These are phyloP conservation scores for Anniella stebbinsi DNA, from an alignment of 2,797 vertebrate species.

Conservation along the genomic window DNA sequence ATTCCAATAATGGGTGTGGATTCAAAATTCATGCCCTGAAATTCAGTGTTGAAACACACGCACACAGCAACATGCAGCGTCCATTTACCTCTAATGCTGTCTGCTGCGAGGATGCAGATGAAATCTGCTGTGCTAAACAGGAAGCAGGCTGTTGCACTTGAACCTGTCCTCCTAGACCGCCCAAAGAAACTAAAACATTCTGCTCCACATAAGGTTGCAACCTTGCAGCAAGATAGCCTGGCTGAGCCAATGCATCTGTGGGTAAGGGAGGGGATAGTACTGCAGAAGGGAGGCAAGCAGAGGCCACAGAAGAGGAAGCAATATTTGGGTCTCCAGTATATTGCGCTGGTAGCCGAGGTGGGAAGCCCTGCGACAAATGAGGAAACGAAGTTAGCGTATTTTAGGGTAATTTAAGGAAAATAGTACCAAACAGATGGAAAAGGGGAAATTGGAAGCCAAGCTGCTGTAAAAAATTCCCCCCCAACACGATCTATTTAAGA, in stretches of 20 bases:
- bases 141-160: conserved; percentile 78
- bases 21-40: conserved; percentile 35
- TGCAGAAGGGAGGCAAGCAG: conserved; percentile 81
- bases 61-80: conserved; percentile 47
- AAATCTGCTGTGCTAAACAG: conserved; percentile 77
- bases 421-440: conserved; percentile 7
- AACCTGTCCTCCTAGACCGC: conserved; percentile 79
- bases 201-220: conserved; percentile 80
- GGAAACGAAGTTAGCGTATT: conserved; percentile 61
- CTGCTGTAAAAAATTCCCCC: neutral
- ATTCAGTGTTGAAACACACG: conserved; percentile 8
- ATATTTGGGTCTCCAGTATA: conserved; percentile 79
- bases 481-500: conserved; percentile 27
- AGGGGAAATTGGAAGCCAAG: neutral
- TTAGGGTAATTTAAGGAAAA: conserved; percentile 56
- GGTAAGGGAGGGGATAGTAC: conserved; percentile 80
- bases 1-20: conserved; percentile 50
- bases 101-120: conserved; percentile 77
- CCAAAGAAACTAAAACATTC: conserved; percentile 75
- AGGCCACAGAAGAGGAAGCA: conserved; percentile 77
- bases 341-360: conserved; percentile 75
- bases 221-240: conserved; percentile 77
- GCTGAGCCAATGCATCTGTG: conserved; percentile 76
- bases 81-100: conserved; percentile 80
- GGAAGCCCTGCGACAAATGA: conserved; percentile 77